Evolutionary conservation across 2,888 invertebrate species (phyloP), one percentile per base, ranked within the genome.

Genomic region (Andrena fulva): DNA sequence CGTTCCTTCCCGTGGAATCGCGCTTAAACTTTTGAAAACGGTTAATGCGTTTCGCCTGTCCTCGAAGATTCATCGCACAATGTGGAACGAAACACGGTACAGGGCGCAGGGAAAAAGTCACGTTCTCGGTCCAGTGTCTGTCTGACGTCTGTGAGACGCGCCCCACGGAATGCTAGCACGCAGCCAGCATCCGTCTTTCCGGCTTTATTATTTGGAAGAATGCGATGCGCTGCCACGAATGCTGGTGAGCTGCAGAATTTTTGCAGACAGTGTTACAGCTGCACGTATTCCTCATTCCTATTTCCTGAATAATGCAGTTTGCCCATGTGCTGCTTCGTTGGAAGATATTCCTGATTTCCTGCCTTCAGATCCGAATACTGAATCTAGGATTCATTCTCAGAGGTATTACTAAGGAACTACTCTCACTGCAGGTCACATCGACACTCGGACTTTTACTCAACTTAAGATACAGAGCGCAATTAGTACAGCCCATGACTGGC

Each of bases 121-220:
- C 56, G 24, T 56, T 12, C 24, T 10, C 24, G 24, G 54, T 20
- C 31, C 29, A 8, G 29, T 29, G 59, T 27, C 54, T 10, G 24
- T 8, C 54, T 10, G 20, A 56, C 54, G 54, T 20, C 24, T 24
- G 54, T 24, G 16, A 12, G 31, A 59, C 29, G 59, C 59, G 31
- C 12, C 27, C 12, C 20, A 0, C 29, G 59, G 59, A 59, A 59
- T 59, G 29, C 59, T 16, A 16, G 16, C 59, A 59, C 29, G 29
- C 16, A 12, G 16, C 4, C 1, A 6, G 29, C 59, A 59, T 59
- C 29, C 29, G 59, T 29, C 59, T 59, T 12, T 59, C 31, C 2
- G 60, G n/a, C 60, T 60, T 60, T 31, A 60, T 60, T 31, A 60
- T 16, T 31, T 60, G 16, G 60, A 31, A 60, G 60, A 60, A 31